phyloP scores from a whole-genome alignment of 2,797 vertebrate species.

The Crotalus adamanteus region DNA sequence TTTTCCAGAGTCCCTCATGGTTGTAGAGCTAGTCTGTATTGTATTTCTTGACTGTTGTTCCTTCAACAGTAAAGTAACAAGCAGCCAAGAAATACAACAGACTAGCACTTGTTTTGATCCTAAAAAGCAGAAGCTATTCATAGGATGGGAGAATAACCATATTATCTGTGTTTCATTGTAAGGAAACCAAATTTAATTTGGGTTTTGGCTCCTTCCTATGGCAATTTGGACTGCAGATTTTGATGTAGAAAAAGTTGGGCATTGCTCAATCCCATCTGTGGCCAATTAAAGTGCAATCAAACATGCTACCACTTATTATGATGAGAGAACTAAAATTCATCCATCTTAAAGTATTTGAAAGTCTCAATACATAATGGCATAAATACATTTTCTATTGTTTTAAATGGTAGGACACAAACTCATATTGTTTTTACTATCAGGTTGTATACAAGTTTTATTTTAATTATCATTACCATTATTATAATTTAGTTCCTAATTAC shows the following conservation, averaged over 20 bases:
- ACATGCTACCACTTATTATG: not conserved
- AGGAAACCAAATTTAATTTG: not conserved
- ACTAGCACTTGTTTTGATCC: not conserved
- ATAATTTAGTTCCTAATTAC: not conserved
- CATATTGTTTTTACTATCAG: not conserved
- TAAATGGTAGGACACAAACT: not conserved
- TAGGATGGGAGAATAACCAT: not conserved
- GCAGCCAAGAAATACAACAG: not conserved
- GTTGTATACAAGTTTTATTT: not conserved
- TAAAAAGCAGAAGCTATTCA: not conserved
- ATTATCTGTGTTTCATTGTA: not conserved
- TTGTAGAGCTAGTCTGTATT: not conserved
- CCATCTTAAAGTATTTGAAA: not conserved
- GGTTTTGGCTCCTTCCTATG: not conserved
- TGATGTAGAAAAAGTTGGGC: not conserved
- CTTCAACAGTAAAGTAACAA: too few species aligned
- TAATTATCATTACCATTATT: not conserved
- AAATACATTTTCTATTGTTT: not conserved
- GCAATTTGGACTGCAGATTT: not conserved
- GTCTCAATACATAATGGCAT: not conserved
- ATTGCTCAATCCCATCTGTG: not conserved
- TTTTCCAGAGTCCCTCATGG: not conserved
- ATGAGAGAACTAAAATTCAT: not conserved
- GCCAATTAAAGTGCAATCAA: not conserved
- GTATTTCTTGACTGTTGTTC: too few species aligned